Percentiles rank a stretch among this genome's conserved stretches.
Evolutionary conservation across 2,113 vertebrate genomes (phyloP).

Genomic region (Cryptoleucopteryx plumbea): DNA sequence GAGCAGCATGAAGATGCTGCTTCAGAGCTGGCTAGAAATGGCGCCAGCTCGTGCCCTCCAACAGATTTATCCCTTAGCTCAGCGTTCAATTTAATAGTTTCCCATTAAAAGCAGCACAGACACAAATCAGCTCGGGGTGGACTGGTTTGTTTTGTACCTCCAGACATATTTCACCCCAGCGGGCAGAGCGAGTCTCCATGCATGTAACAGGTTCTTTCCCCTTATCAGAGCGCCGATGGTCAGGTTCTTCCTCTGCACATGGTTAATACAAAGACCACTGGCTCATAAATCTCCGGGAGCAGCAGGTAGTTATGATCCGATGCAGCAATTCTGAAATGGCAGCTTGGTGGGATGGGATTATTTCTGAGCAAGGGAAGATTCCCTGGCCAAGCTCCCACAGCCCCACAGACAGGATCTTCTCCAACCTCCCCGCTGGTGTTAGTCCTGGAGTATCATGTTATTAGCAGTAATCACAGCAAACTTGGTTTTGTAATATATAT

Average conservation of each 20-base stretch:
- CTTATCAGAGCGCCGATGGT: background rate
- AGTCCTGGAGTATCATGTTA: background rate
- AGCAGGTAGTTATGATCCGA: background rate
- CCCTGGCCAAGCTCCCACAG: background rate
- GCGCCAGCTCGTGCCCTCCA: background rate
- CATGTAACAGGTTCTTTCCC: background rate
- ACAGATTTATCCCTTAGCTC: slow-evolving; percentile 5
- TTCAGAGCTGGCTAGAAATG: background rate
- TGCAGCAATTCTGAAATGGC: background rate
- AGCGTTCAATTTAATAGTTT: background rate
- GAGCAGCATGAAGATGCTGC: accelerated
- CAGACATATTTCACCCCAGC: background rate
- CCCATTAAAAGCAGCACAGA: background rate
- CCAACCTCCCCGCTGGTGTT: background rate
- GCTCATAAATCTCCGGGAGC: background rate
- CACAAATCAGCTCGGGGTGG: background rate
- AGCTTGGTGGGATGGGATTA: background rate
- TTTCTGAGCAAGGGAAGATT: background rate
- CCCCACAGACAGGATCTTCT: background rate
- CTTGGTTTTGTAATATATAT: background rate
- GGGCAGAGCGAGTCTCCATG: background rate
- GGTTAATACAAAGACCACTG: background rate
- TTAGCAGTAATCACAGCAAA: background rate
- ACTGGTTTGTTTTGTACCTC: background rate
- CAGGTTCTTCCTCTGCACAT: background rate